These are phyloP conservation scores for Calidris pygmaea DNA, from an alignment of 2,113 vertebrate species.

Conservation along the genomic window DNA sequence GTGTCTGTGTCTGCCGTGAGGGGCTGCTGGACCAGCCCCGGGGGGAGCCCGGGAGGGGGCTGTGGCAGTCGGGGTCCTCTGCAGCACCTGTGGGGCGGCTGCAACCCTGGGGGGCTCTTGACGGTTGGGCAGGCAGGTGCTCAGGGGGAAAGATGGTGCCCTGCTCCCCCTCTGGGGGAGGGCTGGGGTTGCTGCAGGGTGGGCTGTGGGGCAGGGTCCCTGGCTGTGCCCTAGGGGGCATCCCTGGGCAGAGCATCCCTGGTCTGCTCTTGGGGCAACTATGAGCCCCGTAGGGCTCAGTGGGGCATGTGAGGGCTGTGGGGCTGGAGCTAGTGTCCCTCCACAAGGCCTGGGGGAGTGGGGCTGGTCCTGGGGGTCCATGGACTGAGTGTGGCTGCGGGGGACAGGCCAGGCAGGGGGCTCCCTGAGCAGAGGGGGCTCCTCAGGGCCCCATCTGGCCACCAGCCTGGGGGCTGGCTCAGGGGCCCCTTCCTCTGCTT, in stretches of 20 bases:
- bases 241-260: not conserved
- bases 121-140: not conserved
- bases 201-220: not conserved
- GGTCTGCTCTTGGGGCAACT: not conserved
- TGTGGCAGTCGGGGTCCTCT: rapidly evolving
- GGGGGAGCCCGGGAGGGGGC: rapidly evolving
- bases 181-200: not conserved
- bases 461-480: not conserved
- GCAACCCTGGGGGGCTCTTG: not conserved
- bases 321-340: not conserved
- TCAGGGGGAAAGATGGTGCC: not conserved
- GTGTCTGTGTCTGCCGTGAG: not conserved
- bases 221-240: not conserved
- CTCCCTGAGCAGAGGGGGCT: not conserved
- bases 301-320: not conserved
- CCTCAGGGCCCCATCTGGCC: not conserved
- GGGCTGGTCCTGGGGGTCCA: not conserved
- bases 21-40: rapidly evolving
- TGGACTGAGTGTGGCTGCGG: not conserved
- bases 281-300: rapidly evolving
- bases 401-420: not conserved
- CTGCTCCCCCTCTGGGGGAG: not conserved
- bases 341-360: not conserved
- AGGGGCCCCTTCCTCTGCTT: not conserved
- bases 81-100: rapidly evolving